Evolutionary conservation across 2,113 vertebrate species (phyloP).

Genomic region (Odocoileus virginianus): DNA sequence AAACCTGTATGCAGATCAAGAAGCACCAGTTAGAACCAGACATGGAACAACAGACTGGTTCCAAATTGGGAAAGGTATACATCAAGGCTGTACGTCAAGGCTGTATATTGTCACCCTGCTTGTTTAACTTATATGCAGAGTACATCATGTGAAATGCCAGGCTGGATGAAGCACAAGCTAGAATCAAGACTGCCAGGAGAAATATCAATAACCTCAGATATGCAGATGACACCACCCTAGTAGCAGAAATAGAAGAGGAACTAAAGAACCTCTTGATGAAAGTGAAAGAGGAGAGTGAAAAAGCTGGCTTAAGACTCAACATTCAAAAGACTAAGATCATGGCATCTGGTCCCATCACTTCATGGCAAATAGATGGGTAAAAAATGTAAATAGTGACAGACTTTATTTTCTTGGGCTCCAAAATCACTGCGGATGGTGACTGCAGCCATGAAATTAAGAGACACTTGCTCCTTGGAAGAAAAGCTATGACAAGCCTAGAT

Average conservation of each 20-base stretch:
- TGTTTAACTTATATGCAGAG: too few species aligned
- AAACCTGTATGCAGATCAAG: too few species aligned
- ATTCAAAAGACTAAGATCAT: not conserved
- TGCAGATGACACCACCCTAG: not conserved
- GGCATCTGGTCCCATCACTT: not conserved
- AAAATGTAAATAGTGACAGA: not conserved
- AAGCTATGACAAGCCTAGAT: not conserved
- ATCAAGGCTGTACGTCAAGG: too few species aligned
- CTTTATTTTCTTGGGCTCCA: too few species aligned
- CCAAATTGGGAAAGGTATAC: too few species aligned
- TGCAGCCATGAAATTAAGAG: not conserved
- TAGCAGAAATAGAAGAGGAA: not conserved
- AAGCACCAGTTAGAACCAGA: too few species aligned
- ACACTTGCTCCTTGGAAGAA: not conserved
- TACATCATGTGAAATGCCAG: too few species aligned
- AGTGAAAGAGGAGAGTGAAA: not conserved
- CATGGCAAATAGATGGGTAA: not conserved
- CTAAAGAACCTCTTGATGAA: not conserved
- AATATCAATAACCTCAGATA: not conserved
- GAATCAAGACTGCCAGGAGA: not conserved
- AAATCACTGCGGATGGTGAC: not conserved
- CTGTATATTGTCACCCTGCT: too few species aligned
- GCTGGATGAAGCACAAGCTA: not conserved
- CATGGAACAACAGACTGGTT: too few species aligned
- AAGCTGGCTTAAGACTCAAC: not conserved